Percentiles rank a stretch among this genome's conserved stretches.
These are phyloP conservation scores for Danionella cerebrum DNA, from an alignment of 2,113 vertebrate genomes.

Conservation along the genomic window DNA sequence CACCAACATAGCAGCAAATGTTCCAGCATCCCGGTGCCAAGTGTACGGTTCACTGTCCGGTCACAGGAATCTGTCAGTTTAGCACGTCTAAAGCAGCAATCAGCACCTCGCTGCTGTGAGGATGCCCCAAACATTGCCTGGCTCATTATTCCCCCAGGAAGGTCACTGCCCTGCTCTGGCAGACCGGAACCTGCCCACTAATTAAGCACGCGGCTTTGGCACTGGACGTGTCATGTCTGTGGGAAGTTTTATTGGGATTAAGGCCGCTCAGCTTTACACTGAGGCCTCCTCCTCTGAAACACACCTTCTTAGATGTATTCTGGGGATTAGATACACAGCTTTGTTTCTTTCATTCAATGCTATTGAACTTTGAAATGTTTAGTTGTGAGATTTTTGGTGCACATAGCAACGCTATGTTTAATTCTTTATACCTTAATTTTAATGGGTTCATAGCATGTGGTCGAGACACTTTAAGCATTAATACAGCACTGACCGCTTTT, in stretches of 20 bases:
- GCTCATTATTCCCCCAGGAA: conserved; percentile 60
- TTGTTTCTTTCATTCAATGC: no score
- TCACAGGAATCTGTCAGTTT: conserved; percentile 60
- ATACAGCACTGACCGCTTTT: no score
- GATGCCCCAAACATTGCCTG: conserved; percentile 59
- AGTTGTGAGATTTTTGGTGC: no score
- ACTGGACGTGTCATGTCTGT: conserved; percentile 56
- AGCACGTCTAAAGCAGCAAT: conserved; percentile 50
- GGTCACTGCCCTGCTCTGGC: conserved; percentile 58
- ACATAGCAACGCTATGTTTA: no score
- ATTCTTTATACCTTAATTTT: no score
- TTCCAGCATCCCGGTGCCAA: conserved; percentile 51
- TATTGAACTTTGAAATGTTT: no score
- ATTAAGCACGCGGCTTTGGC: conserved; percentile 65
- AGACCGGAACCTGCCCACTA: conserved; percentile 58
- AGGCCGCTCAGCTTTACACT: conserved; percentile 34
- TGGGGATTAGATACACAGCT: no score
- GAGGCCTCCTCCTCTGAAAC: background rate
- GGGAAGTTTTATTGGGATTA: conserved; percentile 55
- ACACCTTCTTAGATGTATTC: no score
- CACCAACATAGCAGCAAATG: conserved; percentile 26
- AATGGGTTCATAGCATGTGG: no score
- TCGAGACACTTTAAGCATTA: no score
- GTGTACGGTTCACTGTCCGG: conserved; percentile 60
- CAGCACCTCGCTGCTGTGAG: conserved; percentile 46